These are phyloP conservation scores for Alfaro cultratus DNA, from an alignment of 2,797 vertebrate species.

Conservation along the genomic window DNA sequence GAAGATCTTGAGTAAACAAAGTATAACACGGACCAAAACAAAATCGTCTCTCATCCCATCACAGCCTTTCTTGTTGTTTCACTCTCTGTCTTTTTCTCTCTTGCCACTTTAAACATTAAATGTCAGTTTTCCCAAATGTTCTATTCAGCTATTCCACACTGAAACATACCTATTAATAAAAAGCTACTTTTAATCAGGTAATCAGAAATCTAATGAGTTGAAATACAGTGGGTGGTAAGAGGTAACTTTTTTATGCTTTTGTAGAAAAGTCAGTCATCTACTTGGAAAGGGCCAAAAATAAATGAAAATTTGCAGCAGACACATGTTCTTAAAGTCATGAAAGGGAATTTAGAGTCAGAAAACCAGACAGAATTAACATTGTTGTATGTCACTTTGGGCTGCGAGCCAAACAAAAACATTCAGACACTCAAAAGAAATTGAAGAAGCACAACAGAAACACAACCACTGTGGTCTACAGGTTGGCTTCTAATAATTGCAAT, in stretches of 20 bases:
- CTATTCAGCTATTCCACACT: constrained; percentile 21
- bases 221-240: constrained; percentile 49
- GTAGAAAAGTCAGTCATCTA: constrained; percentile 27
- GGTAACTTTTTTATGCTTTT: constrained; percentile 34
- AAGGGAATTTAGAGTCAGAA: constrained; percentile 37
- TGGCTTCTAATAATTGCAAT: constrained; percentile 71
- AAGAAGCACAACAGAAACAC: constrained; percentile 45
- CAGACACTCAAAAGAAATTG: constrained; percentile 51
- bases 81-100: constrained; percentile 29
- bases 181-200: constrained; percentile 6
- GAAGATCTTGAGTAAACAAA: constrained; percentile 77
- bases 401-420: constrained; percentile 53
- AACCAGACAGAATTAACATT: constrained; percentile 27
- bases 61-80: constrained; percentile 55
- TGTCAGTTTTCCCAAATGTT: constrained; percentile 14
- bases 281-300: constrained; percentile 31
- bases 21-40: constrained; percentile 72
- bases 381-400: constrained; percentile 39
- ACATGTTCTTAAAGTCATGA: constrained; percentile 28
- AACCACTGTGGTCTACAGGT: constrained; percentile 47
- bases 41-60: constrained; percentile 67
- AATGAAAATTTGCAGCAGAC: constrained; percentile 21
- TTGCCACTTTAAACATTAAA: constrained; percentile 39
- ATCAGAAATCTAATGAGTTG: constrained; percentile 1
- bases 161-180: constrained; percentile 32